Evolutionary conservation across 2,797 vertebrate genomes (phyloP).

Genomic region (Mormyrops attenuatus): DNA sequence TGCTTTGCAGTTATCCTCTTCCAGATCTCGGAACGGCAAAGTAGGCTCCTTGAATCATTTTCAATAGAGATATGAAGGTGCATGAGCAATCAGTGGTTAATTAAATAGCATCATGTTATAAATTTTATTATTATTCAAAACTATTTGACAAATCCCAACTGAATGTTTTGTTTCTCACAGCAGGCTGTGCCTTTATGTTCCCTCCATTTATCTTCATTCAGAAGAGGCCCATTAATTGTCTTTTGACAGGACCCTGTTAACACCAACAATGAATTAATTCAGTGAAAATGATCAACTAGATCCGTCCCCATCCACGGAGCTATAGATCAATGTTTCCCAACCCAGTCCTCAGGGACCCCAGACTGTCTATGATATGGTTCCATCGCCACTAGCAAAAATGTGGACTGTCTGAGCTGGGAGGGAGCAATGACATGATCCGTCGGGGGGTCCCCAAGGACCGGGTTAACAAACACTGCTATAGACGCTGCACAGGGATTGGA

Average conservation of each 20-base stretch:
- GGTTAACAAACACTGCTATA: not conserved
- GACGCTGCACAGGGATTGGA: not conserved
- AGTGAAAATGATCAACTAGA: conserved; percentile 27
- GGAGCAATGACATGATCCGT: not conserved
- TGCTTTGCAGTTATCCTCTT: not conserved
- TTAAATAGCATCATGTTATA: not conserved
- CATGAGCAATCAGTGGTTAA: not conserved
- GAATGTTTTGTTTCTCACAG: not conserved
- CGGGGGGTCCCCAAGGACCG: not conserved
- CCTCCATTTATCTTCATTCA: not conserved
- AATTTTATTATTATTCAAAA: not conserved
- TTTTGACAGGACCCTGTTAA: not conserved
- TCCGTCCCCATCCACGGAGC: conserved; percentile 10
- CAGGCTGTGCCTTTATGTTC: not conserved
- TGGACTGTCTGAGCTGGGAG: not conserved
- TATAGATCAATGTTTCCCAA: not conserved
- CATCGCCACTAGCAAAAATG: not conserved
- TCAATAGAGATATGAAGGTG: not conserved
- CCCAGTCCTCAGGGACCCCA: not conserved
- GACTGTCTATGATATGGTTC: not conserved
- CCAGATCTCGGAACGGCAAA: not conserved
- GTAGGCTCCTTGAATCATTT: not conserved
- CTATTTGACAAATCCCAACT: not conserved
- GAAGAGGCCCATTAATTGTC: not conserved
- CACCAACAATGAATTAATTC: conserved; percentile 37